Percentiles rank a stretch among this genome's conserved stretches.
Conservation (phyloP, 1,140 invertebrate genomes). For the Bicyclus anynana region DNA sequence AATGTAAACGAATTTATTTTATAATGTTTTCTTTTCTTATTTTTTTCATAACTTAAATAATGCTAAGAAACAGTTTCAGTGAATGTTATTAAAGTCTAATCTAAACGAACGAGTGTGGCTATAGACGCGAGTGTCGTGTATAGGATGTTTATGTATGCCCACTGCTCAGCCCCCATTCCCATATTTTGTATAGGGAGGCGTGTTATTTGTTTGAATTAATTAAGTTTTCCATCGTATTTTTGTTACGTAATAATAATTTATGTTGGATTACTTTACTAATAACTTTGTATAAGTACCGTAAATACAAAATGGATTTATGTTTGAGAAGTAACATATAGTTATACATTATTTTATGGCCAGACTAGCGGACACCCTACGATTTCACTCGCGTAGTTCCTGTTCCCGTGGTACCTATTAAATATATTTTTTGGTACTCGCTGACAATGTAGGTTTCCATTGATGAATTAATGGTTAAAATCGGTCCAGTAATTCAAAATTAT, state of each 20-base stretch:
- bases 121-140: conserved; percentile 47
- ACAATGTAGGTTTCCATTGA: too few species aligned
- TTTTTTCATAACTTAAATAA: too few species aligned
- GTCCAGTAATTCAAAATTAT: too few species aligned
- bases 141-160: conserved; percentile 41
- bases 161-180: conserved; percentile 47
- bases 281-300: background rate
- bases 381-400: too few species aligned
- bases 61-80: conserved; percentile 9
- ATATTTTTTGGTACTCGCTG: too few species aligned
- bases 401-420: too few species aligned
- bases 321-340: too few species aligned
- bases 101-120: conserved; percentile 52
- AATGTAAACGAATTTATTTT: too few species aligned
- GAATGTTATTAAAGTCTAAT: conserved; percentile 43
- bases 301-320: background rate
- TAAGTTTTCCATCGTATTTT: conserved; percentile 46
- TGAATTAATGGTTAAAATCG: too few species aligned
- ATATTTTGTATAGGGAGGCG: conserved; percentile 51
- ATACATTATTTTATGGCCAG: too few species aligned
- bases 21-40: too few species aligned
- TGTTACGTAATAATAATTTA: conserved; percentile 19
- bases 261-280: conserved; percentile 2
- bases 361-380: too few species aligned
- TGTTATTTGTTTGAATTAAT: conserved; percentile 60